A percentile compares a stretch with the other conserved stretches of the same genome.
Evolutionary conservation across 1,140 invertebrate genomes (phyloP).

Genomic region (Drosophila burlai): DNA sequence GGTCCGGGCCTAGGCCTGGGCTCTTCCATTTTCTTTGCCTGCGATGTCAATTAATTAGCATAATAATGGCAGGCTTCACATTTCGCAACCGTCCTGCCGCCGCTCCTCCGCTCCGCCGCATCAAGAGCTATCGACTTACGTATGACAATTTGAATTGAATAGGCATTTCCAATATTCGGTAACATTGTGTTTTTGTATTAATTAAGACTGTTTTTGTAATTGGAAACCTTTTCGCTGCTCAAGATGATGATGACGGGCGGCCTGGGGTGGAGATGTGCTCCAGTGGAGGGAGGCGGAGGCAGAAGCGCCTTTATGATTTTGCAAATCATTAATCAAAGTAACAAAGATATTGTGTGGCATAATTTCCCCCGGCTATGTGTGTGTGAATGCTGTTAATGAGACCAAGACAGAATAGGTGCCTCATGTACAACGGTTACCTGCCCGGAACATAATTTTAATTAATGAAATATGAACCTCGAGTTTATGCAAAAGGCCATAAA

Average conservation of each 20-base stretch:
- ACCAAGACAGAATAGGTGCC: constrained; percentile 64
- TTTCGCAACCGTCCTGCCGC: constrained; percentile 52
- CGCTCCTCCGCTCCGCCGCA: not conserved
- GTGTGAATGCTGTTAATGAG: constrained; percentile 61
- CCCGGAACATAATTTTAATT: constrained; percentile 74
- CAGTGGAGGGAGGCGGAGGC: not conserved
- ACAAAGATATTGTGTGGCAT: constrained; percentile 82
- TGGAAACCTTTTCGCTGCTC: constrained; percentile 58
- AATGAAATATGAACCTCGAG: constrained; percentile 76
- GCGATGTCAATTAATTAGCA: constrained; percentile 83
- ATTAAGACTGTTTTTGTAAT: constrained; percentile 78
- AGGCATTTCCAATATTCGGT: constrained; percentile 56
- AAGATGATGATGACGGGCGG: constrained; percentile 20
- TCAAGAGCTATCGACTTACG: constrained; percentile 24
- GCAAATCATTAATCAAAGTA: constrained; percentile 82
- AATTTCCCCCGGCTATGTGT: constrained; percentile 35
- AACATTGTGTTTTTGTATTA: constrained; percentile 74
- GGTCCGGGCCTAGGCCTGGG: constrained; percentile 5
- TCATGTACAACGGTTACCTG: constrained; percentile 44
- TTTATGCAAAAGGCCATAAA: constrained; percentile 64
- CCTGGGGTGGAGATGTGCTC: not conserved
- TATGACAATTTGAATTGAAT: constrained; percentile 71
- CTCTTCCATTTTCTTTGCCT: constrained; percentile 29
- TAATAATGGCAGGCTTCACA: constrained; percentile 79
- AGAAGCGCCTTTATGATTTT: constrained; percentile 72